Percentiles rank a stretch among this genome's conserved stretches.
Conservation (phyloP, 2,888 invertebrate genomes). For the Sabatieria punctata region DNA sequence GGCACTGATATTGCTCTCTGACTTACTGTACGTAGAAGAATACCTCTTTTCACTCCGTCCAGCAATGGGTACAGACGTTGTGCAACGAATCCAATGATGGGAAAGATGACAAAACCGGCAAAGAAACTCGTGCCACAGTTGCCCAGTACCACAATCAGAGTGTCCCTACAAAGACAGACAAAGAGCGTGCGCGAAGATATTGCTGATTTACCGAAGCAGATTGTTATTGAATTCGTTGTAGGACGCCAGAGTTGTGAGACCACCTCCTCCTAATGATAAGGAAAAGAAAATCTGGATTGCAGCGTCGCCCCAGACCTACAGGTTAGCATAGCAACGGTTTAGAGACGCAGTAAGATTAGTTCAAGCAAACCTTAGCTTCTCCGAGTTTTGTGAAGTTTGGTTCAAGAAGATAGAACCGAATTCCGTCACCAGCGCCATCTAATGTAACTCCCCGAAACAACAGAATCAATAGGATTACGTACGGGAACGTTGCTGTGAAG, state of each 20-base stretch:
- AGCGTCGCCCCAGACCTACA: conserved; percentile 7
- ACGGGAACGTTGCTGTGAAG: conserved; percentile 8
- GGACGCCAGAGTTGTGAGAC: conserved; percentile 6
- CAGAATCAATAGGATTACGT: conserved; percentile 5
- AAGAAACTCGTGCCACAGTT: conserved; percentile 7
- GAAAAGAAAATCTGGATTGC: conserved; percentile 6
- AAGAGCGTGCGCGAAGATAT: neutral
- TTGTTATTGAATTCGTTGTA: conserved; percentile 8
- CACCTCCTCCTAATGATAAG: conserved; percentile 7
- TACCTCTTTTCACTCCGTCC: too few relatives aligned
- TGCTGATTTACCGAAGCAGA: conserved; percentile 4
- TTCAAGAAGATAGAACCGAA: conserved; percentile 1
- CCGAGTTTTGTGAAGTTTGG: conserved; percentile 5
- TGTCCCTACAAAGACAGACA: conserved; percentile 6
- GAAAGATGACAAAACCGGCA: conserved; percentile 8
- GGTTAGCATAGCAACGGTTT: neutral
- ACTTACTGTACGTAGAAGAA: too few relatives aligned
- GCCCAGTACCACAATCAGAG: conserved; percentile 3
- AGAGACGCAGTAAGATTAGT: neutral
- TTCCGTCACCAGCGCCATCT: conserved; percentile 3
- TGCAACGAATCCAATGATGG: conserved; percentile 6
- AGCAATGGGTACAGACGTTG: neutral
- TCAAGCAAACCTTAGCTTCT: neutral
- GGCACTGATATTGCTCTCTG: too few relatives aligned
- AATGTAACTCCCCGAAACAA: conserved; percentile 5